A percentile compares a stretch with the other conserved stretches of the same genome.
Conservation (phyloP, 2,797 vertebrate species). For the Babyrousa celebensis region DNA sequence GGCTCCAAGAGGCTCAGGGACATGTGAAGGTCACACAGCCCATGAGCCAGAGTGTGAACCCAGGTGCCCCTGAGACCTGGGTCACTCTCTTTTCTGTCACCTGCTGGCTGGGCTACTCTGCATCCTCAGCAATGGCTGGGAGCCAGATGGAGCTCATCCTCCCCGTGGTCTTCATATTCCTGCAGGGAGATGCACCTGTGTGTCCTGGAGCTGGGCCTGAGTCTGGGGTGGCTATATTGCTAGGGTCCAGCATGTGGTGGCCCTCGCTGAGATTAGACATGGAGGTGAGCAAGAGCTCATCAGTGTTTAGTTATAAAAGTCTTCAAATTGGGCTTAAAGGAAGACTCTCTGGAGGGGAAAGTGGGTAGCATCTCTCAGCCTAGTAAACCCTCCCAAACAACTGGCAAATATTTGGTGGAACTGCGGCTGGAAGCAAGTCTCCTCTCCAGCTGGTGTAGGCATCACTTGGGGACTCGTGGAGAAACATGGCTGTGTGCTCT, state of each 20-base stretch:
- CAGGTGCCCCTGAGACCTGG: background rate
- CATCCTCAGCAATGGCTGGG: background rate
- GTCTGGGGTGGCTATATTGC: background rate
- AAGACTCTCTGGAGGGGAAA: background rate
- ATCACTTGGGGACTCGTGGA: no score
- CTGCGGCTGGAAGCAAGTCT: background rate
- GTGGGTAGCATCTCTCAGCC: background rate
- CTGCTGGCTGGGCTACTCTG: background rate
- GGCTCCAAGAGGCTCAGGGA: background rate
- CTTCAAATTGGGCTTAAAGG: background rate
- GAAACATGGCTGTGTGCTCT: background rate
- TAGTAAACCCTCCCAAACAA: background rate
- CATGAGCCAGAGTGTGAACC: background rate
- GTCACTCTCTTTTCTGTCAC: background rate
- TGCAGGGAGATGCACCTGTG: background rate
- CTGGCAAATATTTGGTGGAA: background rate
- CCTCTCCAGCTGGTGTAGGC: background rate
- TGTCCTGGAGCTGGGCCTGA: background rate
- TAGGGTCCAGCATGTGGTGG: rapidly evolving
- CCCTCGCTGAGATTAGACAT: background rate
- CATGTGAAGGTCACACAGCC: background rate
- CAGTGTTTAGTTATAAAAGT: background rate
- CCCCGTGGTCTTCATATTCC: background rate
- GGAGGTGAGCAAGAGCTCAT: background rate
- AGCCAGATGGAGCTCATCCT: background rate